Base-by-base conservation (phyloP, 2,797 vertebrate genomes). In the Halcyon smyrnensis region DNA sequence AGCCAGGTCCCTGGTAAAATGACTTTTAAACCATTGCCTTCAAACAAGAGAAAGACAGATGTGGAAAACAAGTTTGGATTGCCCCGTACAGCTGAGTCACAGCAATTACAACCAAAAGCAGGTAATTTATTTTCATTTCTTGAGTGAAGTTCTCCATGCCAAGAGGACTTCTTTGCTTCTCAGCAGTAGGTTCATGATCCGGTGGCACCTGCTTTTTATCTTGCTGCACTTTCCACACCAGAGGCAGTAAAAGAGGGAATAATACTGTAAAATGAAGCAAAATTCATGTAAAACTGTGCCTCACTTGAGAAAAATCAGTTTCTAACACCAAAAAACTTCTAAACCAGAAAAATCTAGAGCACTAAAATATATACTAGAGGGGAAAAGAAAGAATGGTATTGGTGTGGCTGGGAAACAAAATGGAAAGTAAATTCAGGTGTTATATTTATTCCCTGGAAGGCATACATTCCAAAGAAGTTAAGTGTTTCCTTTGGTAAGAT, bases 201-300 rank as follows among this genome's bases (percentile, higher is more conserved):
- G 97, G 97, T 36, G 17, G 94, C 68, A 98, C 92, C 8, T 86
- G 96, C 90, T 98, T 97, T 68, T 56, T 93, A 15, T 65, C 92
- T 81, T 37, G 87, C 83, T 98, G 98, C 93, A 45, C 94, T 83
- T 97, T 89, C 80, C 92, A 95, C 46, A 97, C 82, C 77, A 91
- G 77, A 23, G 85, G 74, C 18, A 89, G 59, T 48, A 97, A 96
- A 85, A n/a, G 92, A 74, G 54, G 65, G 82, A 98, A 85, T 6
- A 97, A 77, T 54, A 67, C 98, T 98, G 97, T 50, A 93, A 87
- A 97, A 94, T 5, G 19, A 65, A 82, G 13, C 8, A 53, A 62
- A 76, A 74, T 8, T 16, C 0, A 14, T 7, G 60, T 21, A 74
- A 34, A 45, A 9, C 32, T 79, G 43, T n/a, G 37, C 4, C 8